A percentile compares a stretch with the other conserved stretches of the same genome.
These are phyloP conservation scores for Tachysurus fulvidraco DNA, from an alignment of 2,113 vertebrate genomes.

Conservation along the genomic window DNA sequence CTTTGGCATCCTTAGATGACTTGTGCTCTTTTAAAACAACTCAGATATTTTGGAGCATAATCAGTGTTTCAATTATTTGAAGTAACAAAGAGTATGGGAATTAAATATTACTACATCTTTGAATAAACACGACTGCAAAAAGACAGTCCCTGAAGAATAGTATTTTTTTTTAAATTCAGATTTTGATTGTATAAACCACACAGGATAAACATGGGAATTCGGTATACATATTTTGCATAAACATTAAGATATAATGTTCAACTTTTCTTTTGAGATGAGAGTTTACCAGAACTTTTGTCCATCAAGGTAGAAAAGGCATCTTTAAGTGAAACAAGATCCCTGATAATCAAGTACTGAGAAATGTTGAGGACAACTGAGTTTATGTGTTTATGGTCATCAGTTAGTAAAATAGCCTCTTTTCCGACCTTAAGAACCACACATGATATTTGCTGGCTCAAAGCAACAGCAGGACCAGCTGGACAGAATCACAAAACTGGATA, in stretches of 20 bases:
- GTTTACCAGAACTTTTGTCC: background rate
- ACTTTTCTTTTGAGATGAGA: background rate
- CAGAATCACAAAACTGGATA: background rate
- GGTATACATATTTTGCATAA: too few species aligned
- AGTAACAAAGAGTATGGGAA: background rate
- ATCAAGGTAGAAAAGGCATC: constrained; percentile 16
- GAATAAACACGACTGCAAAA: background rate
- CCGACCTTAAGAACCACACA: background rate
- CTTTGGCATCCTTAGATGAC: constrained; percentile 14
- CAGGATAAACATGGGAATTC: background rate
- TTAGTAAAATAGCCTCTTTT: constrained; percentile 7
- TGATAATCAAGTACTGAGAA: constrained; percentile 6
- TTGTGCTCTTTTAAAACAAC: background rate
- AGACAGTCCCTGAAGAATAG: background rate
- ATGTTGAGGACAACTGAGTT: background rate
- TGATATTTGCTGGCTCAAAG: constrained; percentile 15
- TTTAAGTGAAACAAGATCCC: background rate
- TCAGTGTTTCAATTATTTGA: constrained; percentile 4
- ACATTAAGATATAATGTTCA: background rate
- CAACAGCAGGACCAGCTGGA: constrained; percentile 30
- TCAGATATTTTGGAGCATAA: constrained; percentile 10
- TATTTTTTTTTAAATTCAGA: background rate
- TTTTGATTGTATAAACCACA: background rate
- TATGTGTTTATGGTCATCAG: background rate
- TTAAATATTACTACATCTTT: background rate